Evolutionary conservation across 1,140 invertebrate genomes (phyloP).

Genomic region (Triops longicaudatus): DNA sequence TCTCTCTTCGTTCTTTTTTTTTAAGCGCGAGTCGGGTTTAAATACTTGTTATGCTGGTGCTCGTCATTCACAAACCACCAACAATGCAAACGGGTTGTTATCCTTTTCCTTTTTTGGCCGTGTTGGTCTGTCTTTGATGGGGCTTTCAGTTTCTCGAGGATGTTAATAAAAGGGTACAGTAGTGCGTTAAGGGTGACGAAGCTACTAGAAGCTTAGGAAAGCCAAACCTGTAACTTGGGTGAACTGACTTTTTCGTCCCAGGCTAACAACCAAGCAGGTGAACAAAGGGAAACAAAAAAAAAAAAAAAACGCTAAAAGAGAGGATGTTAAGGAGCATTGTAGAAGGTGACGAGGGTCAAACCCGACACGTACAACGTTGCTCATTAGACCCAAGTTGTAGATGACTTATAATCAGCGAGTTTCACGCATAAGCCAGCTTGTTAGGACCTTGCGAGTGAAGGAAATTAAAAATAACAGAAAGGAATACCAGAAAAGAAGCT

Average conservation of each 20-base stretch:
- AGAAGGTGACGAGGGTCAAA: background rate
- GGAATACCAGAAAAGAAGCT: background rate
- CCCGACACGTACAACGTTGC: background rate
- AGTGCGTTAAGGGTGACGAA: background rate
- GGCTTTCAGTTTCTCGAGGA: too few relatives aligned
- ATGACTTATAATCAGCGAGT: background rate
- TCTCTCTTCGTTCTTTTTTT: background rate
- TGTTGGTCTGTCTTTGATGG: background rate
- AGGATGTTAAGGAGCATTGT: background rate
- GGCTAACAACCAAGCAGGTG: background rate
- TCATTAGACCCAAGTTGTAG: background rate
- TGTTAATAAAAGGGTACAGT: background rate
- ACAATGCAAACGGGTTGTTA: background rate
- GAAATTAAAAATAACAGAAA: background rate
- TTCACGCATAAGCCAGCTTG: slow-evolving; percentile 8
- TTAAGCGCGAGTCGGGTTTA: background rate
- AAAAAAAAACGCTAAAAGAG: background rate
- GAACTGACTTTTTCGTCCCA: background rate
- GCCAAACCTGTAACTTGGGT: too few relatives aligned
- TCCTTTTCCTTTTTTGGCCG: background rate
- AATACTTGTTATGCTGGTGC: background rate
- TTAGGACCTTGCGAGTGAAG: background rate
- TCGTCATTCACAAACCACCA: slow-evolving; percentile 11
- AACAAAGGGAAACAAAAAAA: background rate
- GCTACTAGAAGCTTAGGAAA: background rate